Percentiles rank a stretch among this genome's conserved stretches.
Conservation (phyloP, 2,113 vertebrate species). For the Talpa occidentalis region DNA sequence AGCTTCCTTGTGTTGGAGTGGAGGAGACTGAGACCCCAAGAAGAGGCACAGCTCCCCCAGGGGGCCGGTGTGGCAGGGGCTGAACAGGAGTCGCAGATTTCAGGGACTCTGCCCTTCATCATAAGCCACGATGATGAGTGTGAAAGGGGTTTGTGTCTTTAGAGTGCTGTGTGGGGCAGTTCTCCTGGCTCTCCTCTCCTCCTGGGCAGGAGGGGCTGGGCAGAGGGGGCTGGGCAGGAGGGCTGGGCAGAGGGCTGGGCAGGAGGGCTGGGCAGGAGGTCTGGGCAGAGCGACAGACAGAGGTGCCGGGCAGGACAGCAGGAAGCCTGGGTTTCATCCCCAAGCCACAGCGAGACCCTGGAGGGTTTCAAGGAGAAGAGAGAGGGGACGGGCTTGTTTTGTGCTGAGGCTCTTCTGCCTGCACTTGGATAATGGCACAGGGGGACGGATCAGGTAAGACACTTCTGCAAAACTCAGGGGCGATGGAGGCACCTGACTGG, state of each 20-base stretch:
- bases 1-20: accelerated
- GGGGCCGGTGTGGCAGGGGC: accelerated
- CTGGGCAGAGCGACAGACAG: too few relatives aligned
- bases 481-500: too few relatives aligned
- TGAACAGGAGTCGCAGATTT: background rate
- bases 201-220: accelerated
- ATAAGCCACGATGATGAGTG: accelerated
- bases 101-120: accelerated
- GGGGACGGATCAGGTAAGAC: too few relatives aligned
- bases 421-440: accelerated
- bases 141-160: background rate
- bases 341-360: background rate
- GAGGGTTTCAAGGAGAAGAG: background rate
- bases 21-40: background rate
- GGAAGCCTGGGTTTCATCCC: background rate
- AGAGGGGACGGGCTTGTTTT: background rate
- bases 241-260: too few relatives aligned
- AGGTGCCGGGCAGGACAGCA: too few relatives aligned
- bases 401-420: background rate
- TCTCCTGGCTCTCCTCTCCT: background rate
- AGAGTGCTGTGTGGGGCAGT: background rate
- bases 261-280: too few relatives aligned
- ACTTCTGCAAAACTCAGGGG: background rate
- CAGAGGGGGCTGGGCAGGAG: background rate
- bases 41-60: background rate